phyloP scores from a whole-genome alignment of 92 coral and sea anemone species.

The Palythoa grandis region DNA sequence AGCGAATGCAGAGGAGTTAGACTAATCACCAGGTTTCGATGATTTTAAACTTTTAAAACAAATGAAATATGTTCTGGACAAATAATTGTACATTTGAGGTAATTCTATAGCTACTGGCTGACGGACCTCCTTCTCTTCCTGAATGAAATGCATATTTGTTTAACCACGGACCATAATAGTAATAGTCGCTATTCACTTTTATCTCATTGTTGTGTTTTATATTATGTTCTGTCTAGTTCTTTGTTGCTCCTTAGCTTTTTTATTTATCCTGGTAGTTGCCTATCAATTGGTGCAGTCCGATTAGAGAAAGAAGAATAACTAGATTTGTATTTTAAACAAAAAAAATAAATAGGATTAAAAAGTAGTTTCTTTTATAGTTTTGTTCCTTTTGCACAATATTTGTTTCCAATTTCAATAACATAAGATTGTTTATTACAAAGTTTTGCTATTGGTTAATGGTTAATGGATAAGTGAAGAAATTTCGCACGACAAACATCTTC shows the following conservation, averaged over 20 bases:
- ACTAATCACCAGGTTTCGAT: background rate
- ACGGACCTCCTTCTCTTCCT: slow-evolving; percentile 21
- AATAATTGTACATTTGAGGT: slow-evolving; percentile 25
- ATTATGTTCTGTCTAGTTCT: background rate
- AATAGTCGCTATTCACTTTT: background rate
- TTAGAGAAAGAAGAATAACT: too few species aligned
- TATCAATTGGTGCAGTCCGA: too few species aligned
- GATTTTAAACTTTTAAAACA: background rate
- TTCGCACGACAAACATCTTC: too few species aligned
- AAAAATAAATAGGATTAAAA: too few species aligned
- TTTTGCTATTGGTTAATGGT: too few species aligned
- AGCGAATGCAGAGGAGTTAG: background rate
- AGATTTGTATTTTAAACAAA: too few species aligned
- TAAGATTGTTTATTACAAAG: too few species aligned
- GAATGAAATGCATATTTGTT: background rate
- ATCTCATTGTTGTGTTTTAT: background rate
- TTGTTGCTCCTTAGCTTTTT: background rate
- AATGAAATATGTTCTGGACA: background rate
- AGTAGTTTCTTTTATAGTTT: too few species aligned
- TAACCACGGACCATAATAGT: slow-evolving; percentile 13
- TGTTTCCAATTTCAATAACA: too few species aligned
- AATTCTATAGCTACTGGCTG: slow-evolving; percentile 4
- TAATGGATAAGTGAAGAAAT: too few species aligned
- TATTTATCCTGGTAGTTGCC: too few species aligned
- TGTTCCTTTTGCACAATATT: too few species aligned